Conservation (phyloP, 1,140 invertebrate genomes). For the Pogonomyrmex barbatus region DNA sequence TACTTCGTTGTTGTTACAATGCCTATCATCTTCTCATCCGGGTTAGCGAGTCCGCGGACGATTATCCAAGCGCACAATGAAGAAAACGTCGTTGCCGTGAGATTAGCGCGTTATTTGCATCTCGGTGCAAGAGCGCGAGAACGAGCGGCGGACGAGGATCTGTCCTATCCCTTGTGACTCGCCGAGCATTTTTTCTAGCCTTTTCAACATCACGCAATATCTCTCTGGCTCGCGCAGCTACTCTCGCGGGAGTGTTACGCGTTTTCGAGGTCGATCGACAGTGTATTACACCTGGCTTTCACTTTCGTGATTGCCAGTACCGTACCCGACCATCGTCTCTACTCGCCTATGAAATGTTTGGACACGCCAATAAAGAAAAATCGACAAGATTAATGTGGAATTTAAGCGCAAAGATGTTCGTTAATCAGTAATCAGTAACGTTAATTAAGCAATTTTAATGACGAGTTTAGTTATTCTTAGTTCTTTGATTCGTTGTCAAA, state of each 20-base stretch:
- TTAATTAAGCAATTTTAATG: background rate
- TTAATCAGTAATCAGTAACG: background rate
- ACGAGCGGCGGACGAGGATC: conserved; percentile 1
- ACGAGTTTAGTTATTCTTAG: background rate
- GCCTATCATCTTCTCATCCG: conserved; percentile 38
- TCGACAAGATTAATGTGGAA: background rate
- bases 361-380: background rate
- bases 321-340: background rate
- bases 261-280: conserved; percentile 75
- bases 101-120: conserved; percentile 65
- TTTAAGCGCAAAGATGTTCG: background rate
- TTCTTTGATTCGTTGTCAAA: background rate
- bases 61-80: conserved; percentile 47
- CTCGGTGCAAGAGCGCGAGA: conserved; percentile 45
- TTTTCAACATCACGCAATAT: conserved; percentile 62
- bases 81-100: conserved; percentile 51
- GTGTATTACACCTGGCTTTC: conserved; percentile 78
- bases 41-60: conserved; percentile 28
- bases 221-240: conserved; percentile 19
- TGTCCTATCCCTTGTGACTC: conserved; percentile 11
- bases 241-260: conserved; percentile 64
- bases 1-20: conserved; percentile 24
- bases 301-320: conserved; percentile 78
- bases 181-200: conserved; percentile 62
- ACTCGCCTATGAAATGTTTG: background rate